A percentile compares a stretch with the other conserved stretches of the same genome.
Conservation (phyloP, 92 coral and sea anemone species). For the Desmophyllum pertusum region DNA sequence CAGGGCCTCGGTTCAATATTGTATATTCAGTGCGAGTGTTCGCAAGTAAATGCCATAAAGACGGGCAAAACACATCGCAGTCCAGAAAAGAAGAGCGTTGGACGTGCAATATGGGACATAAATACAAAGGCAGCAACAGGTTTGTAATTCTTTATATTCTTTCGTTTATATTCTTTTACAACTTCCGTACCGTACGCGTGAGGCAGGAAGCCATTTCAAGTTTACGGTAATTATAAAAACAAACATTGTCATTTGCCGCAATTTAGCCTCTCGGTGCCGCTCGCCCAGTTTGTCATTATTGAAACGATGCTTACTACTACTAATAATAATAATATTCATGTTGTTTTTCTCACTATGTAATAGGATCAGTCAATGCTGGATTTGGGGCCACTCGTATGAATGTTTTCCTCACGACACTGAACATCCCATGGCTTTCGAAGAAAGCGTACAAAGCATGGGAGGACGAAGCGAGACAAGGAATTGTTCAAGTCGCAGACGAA, state of each 20-base stretch:
- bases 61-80: slow-evolving; percentile 9
- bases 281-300: neutral
- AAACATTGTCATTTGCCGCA: neutral
- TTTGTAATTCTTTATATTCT: neutral
- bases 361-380: slow-evolving; percentile 43
- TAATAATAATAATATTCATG: too few species aligned
- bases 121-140: slow-evolving; percentile 59
- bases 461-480: slow-evolving; percentile 47
- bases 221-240: slow-evolving; percentile 4
- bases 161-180: too few species aligned
- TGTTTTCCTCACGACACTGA: slow-evolving; percentile 28
- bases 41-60: neutral
- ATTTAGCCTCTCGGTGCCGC: too few species aligned
- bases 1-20: neutral
- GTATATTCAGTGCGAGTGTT: neutral
- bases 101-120: slow-evolving; percentile 4
- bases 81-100: neutral
- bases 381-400: slow-evolving; percentile 51
- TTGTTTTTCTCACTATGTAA: slow-evolving; percentile 13
- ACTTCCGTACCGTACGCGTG: neutral
- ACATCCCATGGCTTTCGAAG: slow-evolving; percentile 51
- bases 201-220: neutral
- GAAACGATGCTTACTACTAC: too few species aligned
- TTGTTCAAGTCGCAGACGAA: slow-evolving; percentile 17
- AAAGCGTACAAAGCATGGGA: slow-evolving; percentile 50